Evolutionary conservation across 2,888 invertebrate species (phyloP), one percentile per base, ranked within the genome.

Genomic region (Embidobia sp.): DNA sequence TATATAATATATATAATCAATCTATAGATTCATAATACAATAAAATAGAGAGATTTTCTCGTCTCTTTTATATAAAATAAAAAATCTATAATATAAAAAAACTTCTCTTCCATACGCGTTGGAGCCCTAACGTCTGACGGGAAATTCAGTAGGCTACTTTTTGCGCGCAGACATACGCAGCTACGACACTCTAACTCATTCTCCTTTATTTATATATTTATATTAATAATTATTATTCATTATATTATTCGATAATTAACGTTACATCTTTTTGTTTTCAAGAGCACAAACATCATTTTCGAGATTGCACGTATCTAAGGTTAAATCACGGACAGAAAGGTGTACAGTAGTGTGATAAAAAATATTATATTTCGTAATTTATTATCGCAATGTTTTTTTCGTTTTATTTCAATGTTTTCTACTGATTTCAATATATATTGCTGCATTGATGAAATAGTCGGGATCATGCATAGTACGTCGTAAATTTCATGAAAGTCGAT

Each of bases 41-140:
- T 81, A 81, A 87, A 87, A 81, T 84, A 85, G 82, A 64, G 51
- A 55, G 63, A 64, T 73, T 59, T 46, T 5, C 44, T 33, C 82
- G 81, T 86, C 82, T 83, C 80, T 59, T 82, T 80, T 82, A 82
- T 85, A 87, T 86, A 87, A 87, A 87, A 88, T 87, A 87, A 85
- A 86, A 84, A 79, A 84, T 87, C 83, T 88, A 85, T 86, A 81
- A 86, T 86, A 85, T 83, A 82, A 82, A 85, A 84, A 85, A 84
- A 69, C 37, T 81, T 83, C 80, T 84, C 70, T 81, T 80, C 78
- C 80, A 76, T 77, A 76, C 74, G 40, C 74, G 27, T 61, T 29
- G 48, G 79, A 81, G 66, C 61, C 67, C 35, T 67, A 72, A 64
- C 27, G 18, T 64, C 35, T 31, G 73, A 73, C 51, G 42, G 57